These are phyloP conservation scores for Nansenia antarctica DNA, from an alignment of 2,113 vertebrate genomes.

Conservation along the genomic window DNA sequence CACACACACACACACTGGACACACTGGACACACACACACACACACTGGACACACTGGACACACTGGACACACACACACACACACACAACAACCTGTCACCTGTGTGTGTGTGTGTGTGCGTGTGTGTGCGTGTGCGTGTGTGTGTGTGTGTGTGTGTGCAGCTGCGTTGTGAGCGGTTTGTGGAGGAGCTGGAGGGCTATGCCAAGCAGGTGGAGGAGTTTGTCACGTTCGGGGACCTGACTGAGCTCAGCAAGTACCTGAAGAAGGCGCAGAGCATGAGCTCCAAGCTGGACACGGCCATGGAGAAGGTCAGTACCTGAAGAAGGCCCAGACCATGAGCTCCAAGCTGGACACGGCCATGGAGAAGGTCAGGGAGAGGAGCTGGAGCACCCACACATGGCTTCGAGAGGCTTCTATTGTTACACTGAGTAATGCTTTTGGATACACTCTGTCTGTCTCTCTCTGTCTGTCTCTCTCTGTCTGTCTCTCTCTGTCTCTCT, in stretches of 20 bases:
- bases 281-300: constrained; percentile 78
- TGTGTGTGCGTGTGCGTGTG: too few relatives aligned
- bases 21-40: too few relatives aligned
- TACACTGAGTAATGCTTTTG: not conserved
- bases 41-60: too few relatives aligned
- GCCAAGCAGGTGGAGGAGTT: constrained; percentile 81
- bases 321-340: too few relatives aligned
- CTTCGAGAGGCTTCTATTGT: too few relatives aligned
- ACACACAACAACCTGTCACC: too few relatives aligned
- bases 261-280: constrained; percentile 82
- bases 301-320: constrained; percentile 74
- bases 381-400: too few relatives aligned
- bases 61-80: too few relatives aligned
- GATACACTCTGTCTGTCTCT: not conserved
- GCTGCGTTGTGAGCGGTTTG: constrained; percentile 77
- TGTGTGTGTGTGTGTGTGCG: too few relatives aligned
- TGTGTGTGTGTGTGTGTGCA: constrained; percentile 53
- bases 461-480: not conserved
- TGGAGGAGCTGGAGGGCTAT: constrained; percentile 83
- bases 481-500: not conserved
- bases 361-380: constrained; percentile 83
- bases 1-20: too few relatives aligned
- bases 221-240: constrained; percentile 71
- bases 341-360: constrained; percentile 79
- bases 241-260: constrained; percentile 80